Conservation (phyloP, 2,113 vertebrate genomes). For the Picathartes gymnocephalus region DNA sequence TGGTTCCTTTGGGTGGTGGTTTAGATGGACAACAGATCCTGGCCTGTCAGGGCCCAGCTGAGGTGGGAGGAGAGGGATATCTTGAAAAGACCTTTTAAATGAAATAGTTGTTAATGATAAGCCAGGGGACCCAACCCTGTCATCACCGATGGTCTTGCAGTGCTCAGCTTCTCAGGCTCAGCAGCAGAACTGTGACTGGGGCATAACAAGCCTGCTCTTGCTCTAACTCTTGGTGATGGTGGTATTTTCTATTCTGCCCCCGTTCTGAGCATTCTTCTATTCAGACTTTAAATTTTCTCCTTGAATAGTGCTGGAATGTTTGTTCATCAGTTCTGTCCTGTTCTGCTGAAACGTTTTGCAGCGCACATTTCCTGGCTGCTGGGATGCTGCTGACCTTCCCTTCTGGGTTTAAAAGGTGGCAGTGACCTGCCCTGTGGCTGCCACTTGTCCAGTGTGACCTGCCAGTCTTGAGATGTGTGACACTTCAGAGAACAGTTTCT, state of each 20-base stretch:
- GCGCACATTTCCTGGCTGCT: rapidly evolving
- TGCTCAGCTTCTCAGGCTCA: not conserved
- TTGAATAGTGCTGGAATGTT: not conserved
- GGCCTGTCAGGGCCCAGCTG: not conserved
- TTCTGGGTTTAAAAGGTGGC: not conserved
- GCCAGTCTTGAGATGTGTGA: not conserved
- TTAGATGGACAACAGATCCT: not conserved
- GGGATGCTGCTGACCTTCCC: not conserved
- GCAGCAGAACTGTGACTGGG: not conserved
- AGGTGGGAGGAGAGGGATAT: not conserved
- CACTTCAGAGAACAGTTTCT: not conserved
- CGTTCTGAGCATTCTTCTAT: not conserved
- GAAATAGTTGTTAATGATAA: not conserved
- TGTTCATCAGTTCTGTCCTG: not conserved
- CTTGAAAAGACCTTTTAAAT: not conserved
- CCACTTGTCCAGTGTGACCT: not conserved
- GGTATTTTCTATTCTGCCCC: not conserved
- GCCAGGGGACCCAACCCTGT: rapidly evolving
- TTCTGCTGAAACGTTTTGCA: not conserved
- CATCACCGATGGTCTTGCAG: not conserved
- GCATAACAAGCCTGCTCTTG: not conserved
- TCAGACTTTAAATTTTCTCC: not conserved
- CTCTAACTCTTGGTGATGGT: not conserved
- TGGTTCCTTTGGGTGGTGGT: not conserved
- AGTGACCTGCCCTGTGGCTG: not conserved